These are phyloP conservation scores for Chrysopilus asiliformis DNA, from an alignment of 2,888 invertebrate genomes.

Conservation along the genomic window DNA sequence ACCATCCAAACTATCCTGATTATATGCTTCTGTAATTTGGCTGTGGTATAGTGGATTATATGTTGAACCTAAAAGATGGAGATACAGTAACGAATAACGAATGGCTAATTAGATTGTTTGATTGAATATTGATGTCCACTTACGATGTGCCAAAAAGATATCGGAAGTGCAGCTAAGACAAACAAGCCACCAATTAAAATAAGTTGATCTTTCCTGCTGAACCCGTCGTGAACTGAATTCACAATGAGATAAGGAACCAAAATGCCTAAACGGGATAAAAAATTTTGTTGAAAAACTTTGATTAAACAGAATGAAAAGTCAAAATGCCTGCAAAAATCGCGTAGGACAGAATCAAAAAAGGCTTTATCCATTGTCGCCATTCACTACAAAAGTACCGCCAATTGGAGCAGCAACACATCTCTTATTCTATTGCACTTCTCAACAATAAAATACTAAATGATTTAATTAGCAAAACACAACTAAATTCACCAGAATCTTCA, in stretches of 20 bases:
- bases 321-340: conserved; percentile 68
- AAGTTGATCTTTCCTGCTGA: conserved; percentile 65
- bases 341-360: conserved; percentile 66
- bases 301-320: conserved; percentile 70
- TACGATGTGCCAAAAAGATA: conserved; percentile 88
- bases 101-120: too few relatives aligned
- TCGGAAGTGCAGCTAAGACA: conserved; percentile 77
- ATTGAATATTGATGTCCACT: too few relatives aligned
- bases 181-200: conserved; percentile 81
- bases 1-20: conserved; percentile 97
- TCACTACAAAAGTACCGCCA: conserved; percentile 30
- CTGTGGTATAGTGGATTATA: conserved; percentile 84
- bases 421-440: not conserved
- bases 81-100: too few relatives aligned
- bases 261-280: too few relatives aligned
- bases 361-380: conserved; percentile 87
- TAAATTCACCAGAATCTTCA: not conserved
- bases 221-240: conserved; percentile 66
- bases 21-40: conserved; percentile 83
- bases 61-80: too few relatives aligned
- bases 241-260: conserved; percentile 72
- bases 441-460: too few relatives aligned
- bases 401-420: conserved; percentile 13
- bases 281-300: too few relatives aligned
- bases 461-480: too few relatives aligned